Evolutionary conservation across 2,113 vertebrate species (phyloP).

Genomic region (Hylia prasina): DNA sequence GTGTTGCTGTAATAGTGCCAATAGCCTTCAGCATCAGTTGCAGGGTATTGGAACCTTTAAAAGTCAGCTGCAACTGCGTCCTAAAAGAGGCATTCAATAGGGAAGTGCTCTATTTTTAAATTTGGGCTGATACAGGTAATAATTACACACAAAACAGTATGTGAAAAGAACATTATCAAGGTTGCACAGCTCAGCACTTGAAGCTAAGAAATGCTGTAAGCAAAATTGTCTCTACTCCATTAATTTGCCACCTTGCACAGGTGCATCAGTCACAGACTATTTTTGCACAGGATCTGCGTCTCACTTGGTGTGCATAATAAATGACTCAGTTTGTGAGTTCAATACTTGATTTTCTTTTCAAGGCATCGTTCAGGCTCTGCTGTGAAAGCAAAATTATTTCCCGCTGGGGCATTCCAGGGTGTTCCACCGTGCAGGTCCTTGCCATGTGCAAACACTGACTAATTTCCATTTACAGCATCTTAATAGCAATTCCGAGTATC

Average conservation of each 20-base stretch:
- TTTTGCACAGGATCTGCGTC: background rate
- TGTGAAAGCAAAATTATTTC: constrained; percentile 3
- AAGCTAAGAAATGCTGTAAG: constrained; percentile 22
- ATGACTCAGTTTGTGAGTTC: constrained; percentile 24
- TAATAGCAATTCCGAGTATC: background rate
- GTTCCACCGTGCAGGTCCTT: background rate
- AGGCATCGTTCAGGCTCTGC: background rate
- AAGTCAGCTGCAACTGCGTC: background rate
- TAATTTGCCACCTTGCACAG: constrained; percentile 44
- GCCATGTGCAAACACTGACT: background rate
- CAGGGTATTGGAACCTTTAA: constrained; percentile 2
- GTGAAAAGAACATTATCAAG: constrained; percentile 54
- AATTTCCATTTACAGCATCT: background rate
- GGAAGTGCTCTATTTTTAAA: constrained; percentile 26
- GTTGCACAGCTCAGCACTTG: constrained; percentile 56
- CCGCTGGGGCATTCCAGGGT: background rate
- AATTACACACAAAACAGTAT: constrained; percentile 42
- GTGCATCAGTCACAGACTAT: constrained; percentile 43
- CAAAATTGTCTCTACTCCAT: constrained; percentile 31
- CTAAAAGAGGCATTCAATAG: background rate
- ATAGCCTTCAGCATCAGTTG: background rate
- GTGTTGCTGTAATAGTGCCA: background rate
- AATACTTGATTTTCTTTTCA: constrained; percentile 13
- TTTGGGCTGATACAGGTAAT: constrained; percentile 48
- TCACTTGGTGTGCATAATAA: background rate